A percentile compares a stretch with the other conserved stretches of the same genome.
Evolutionary conservation across 2,888 invertebrate genomes (phyloP).

Genomic region (Plebejus melissa): DNA sequence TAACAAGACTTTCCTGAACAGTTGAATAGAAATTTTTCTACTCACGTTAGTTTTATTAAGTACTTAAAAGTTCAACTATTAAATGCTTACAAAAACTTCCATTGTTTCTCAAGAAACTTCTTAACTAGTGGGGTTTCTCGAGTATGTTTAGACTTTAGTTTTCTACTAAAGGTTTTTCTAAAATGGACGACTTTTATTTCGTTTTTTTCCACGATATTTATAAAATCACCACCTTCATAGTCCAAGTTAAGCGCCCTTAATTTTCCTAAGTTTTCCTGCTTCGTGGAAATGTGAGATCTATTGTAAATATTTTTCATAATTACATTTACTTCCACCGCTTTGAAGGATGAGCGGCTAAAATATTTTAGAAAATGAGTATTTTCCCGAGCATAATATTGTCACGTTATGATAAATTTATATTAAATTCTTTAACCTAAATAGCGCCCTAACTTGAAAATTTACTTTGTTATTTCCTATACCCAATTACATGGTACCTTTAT

Average conservation of each 20-base stretch:
- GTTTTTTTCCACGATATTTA: not conserved
- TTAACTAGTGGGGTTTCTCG: conserved; percentile 12
- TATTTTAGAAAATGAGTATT: conserved; percentile 11
- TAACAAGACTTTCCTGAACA: conserved; percentile 11
- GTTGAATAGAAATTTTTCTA: conserved; percentile 25
- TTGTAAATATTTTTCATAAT: conserved; percentile 14
- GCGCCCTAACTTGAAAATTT: not conserved
- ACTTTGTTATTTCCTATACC: not conserved
- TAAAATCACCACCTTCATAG: not conserved
- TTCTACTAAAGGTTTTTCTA: not conserved
- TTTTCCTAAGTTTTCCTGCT: conserved; percentile 4
- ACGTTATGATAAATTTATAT: not conserved
- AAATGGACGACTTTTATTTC: not conserved
- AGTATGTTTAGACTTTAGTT: not conserved
- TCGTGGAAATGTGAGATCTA: not conserved
- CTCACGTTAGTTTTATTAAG: conserved; percentile 22
- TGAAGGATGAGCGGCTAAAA: conserved; percentile 4
- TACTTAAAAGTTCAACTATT: conserved; percentile 26
- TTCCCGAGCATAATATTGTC: not conserved
- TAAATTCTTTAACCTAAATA: conserved; percentile 9
- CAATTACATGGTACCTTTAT: not conserved
- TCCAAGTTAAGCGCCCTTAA: not conserved
- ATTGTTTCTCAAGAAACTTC: conserved; percentile 17
- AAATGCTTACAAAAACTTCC: conserved; percentile 25
- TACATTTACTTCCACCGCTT: conserved; percentile 2